Evolutionary conservation across 2,888 invertebrate genomes (phyloP).

Genomic region (Pocota personata): DNA sequence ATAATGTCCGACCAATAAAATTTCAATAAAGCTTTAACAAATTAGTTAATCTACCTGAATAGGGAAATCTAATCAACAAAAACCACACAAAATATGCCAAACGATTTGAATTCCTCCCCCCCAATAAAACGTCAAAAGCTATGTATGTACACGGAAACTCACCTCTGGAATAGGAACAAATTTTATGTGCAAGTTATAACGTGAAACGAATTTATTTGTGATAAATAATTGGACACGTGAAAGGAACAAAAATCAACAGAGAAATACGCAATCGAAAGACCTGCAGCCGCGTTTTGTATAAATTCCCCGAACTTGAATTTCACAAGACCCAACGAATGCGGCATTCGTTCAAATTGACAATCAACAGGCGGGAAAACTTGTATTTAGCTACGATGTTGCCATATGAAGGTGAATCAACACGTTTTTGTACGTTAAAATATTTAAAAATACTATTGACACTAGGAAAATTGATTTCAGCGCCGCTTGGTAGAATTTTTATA

Average conservation of each 20-base stretch:
- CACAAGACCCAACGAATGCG: conserved; percentile 25
- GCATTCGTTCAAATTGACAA: conserved; percentile 19
- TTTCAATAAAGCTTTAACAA: not conserved
- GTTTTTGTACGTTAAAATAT: not conserved
- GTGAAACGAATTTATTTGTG: not conserved
- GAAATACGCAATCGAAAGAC: not conserved
- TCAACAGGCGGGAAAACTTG: conserved; percentile 20
- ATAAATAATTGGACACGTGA: not conserved
- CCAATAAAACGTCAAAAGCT: not conserved
- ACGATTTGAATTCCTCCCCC: not conserved
- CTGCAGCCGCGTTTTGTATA: conserved; percentile 1
- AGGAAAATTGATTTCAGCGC: too few species aligned
- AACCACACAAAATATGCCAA: too few species aligned
- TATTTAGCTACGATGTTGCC: conserved; percentile 4
- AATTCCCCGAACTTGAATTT: not conserved
- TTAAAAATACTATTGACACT: not conserved
- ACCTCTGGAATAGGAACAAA: not conserved
- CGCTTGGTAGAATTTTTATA: too few species aligned
- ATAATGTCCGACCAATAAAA: not conserved
- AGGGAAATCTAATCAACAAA: not conserved
- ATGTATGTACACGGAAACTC: not conserved
- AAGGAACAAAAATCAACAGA: not conserved
- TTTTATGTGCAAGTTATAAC: conserved; percentile 12
- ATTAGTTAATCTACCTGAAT: not conserved
- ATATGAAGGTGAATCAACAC: not conserved